Conservation (phyloP, 2,888 invertebrate genomes). For the Drosophila pseudotakahashii region DNA sequence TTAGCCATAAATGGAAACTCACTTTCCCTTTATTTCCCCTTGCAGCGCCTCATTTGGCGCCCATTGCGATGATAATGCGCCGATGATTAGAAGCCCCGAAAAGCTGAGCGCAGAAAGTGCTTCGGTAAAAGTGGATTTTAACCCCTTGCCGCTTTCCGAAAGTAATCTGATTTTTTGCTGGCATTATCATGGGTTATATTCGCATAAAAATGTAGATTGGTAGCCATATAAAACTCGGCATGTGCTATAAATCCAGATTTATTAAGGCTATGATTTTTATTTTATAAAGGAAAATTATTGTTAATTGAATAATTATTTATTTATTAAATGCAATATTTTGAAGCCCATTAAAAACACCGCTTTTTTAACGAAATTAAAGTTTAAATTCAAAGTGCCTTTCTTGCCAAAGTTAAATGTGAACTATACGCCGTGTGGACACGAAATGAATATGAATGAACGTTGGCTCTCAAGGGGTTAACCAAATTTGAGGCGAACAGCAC, state of each 20-base stretch:
- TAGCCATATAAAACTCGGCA: no score
- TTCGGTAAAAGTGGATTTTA: slow-evolving; percentile 12
- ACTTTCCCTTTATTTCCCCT: slow-evolving; percentile 9
- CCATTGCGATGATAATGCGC: slow-evolving; percentile 28
- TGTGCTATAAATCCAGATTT: no score
- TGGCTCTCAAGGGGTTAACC: slow-evolving; percentile 20
- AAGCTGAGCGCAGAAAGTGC: slow-evolving; percentile 11
- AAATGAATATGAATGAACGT: slow-evolving; percentile 21
- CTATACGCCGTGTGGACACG: slow-evolving; percentile 11
- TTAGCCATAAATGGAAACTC: slow-evolving; percentile 33
- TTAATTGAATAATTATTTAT: no score
- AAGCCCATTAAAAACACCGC: no score
- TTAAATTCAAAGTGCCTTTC: not conserved
- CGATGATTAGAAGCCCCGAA: slow-evolving; percentile 28
- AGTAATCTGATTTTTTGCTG: not conserved
- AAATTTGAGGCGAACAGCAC: slow-evolving; percentile 11
- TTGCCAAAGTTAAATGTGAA: not conserved
- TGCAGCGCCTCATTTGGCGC: slow-evolving; percentile 19
- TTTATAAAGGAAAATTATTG: no score
- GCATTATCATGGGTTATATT: not conserved
- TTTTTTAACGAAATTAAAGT: no score
- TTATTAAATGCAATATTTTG: no score
- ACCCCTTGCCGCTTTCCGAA: not conserved
- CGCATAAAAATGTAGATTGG: no score
- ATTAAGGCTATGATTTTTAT: no score